Evolutionary conservation across 2,113 vertebrate genomes (phyloP), one percentile per base, ranked within the genome.

Genomic region (Eulemur rufifrons): DNA sequence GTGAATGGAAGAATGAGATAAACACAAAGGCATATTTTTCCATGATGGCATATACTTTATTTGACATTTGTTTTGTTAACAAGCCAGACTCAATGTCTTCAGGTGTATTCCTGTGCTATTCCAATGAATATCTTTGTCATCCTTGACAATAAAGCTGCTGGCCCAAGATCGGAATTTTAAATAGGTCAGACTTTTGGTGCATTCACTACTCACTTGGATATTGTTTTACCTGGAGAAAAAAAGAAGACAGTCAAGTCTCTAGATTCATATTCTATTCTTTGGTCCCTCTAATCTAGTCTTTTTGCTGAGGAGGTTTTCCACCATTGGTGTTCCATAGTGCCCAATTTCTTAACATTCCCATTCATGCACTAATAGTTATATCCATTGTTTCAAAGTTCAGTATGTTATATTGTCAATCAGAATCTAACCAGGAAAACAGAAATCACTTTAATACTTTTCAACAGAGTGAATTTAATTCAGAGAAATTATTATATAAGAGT

Each of bases 141-240:
- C 27, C 39, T 68, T 63, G 11, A 73, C 15, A 71, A 74, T 80
- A 95, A 73, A 45, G 8, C 52, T 78, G 23, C 4, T 91, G n/a
- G 42, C 34, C 3, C 54, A 61, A 78, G 10, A 56, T 86, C 45
- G 95, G 69, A 92, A 69, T 87, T 80, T 82, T 73, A 83, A 97
- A n/a, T 45, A 94, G 34, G 3, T 61, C 39, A 87, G 27, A 69
- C 32, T 84, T 11, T 63, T 80, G 32, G 14, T 66, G 5, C 15
- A 56, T 82, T 86, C 25, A 64, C 18, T 86, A 29, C 32, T 86
- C 17, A 54, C 13, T 73, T 89, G 27, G 27, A 68, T 94, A 64
- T 59, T 92, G 25, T 80, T 91, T 96, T 11, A 93, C 2, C 32
- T 90, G 37, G 42, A 92, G 9, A 3, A 64, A n/a, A 66, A 42